Percentiles rank a stretch among this genome's conserved stretches.
phyloP scores from a whole-genome alignment of 2,113 vertebrate genomes.

The Psilopsiagon aymara region DNA sequence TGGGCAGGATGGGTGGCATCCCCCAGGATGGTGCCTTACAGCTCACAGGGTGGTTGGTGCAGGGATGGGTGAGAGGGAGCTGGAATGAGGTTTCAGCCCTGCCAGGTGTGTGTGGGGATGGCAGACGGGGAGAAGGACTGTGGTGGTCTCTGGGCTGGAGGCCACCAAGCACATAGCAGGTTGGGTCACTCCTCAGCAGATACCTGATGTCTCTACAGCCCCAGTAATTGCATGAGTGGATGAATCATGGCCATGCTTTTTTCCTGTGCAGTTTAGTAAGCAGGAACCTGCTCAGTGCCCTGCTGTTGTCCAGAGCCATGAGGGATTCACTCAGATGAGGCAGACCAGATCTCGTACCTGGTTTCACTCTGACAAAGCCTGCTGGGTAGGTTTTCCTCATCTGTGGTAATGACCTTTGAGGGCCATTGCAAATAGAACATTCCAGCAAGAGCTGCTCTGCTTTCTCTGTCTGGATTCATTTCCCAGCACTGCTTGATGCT shows the following conservation, averaged over 20 bases:
- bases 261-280: neutral
- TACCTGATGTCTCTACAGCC: neutral
- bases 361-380: neutral
- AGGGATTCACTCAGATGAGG: neutral
- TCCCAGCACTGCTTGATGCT: neutral
- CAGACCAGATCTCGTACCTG: neutral
- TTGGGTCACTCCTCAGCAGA: fast-evolving
- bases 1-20: neutral
- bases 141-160: fast-evolving
- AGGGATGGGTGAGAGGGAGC: neutral
- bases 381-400: neutral
- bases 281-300: neutral
- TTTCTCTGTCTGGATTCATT: neutral
- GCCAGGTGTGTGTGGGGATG: fast-evolving
- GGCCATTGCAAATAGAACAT: neutral
- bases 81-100: neutral
- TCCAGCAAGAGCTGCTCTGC: neutral
- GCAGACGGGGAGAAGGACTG: neutral
- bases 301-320: neutral
- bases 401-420: neutral
- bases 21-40: neutral
- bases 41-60: neutral
- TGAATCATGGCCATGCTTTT: fast-evolving
- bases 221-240: fast-evolving
- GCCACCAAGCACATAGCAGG: fast-evolving